Base-by-base conservation (phyloP, 2,797 vertebrate genomes). In the Aplochiton taeniatus region DNA sequence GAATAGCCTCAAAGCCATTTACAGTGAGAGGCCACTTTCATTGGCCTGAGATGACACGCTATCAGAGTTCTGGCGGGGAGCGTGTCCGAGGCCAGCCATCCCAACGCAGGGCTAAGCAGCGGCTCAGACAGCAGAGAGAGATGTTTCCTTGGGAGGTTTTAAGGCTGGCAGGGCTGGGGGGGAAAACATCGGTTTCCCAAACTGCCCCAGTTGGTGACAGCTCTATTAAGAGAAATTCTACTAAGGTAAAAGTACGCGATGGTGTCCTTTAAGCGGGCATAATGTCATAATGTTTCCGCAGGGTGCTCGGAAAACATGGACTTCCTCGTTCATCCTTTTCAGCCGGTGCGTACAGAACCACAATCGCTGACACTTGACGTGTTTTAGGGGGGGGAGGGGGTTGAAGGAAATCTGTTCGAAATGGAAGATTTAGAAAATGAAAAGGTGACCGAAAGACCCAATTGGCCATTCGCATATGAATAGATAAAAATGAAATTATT, bases 171-270 rank as follows among this genome's bases (percentile, higher is more conserved):
- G 75, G 63, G 70, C 75, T 69, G 53, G 48, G 31, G 48, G 31
- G 4, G 11, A 61, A 73, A 81, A 84, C 78, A 82, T 74, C 75
- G 73, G 61, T 42, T 64, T 72, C 79, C 63, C 67, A 76, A 31
- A 81, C 77, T 74, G 67, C 59, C 45, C 66, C 56, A 56, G 69
- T 69, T 66, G 46, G 4, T 17, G 74, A 76, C 65, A 66, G 69
- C 73, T 83, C 77, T 50, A 78, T 83, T 79, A n/a, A 79, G 77
- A 83, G 61, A 65, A 74, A 57, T 60, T 56, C 66, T 80, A 19
- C 31, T 1, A 54, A 53, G 65, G 43, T 64, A 48, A 66, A 57
- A 72, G 20, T 45, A 47, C 1, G 5, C 17, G 14, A 13, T n/a
- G n/a, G n/a, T n/a, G n/a, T n/a, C n/a, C n/a, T 57, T 17, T 9